Conservation (phyloP, 2,797 vertebrate species). For the Dendrocincla fuliginosa region DNA sequence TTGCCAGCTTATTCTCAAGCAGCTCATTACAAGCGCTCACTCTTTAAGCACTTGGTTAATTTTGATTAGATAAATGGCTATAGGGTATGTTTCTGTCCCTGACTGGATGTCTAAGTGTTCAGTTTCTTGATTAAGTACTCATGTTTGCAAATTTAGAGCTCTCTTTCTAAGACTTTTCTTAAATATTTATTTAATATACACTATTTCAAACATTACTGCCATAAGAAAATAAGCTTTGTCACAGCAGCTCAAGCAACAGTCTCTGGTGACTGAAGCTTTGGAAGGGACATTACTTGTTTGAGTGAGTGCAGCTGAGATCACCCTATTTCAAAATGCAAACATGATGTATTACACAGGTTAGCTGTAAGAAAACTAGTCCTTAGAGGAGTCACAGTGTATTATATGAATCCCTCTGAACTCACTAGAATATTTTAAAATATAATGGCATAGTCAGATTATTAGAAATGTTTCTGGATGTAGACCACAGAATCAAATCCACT, state of each 20-base stretch:
- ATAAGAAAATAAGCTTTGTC: conserved; percentile 35
- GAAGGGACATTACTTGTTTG: background rate
- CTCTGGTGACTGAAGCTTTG: background rate
- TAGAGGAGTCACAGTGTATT: background rate
- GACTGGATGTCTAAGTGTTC: background rate
- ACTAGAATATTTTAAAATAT: background rate
- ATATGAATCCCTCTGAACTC: background rate
- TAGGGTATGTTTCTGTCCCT: background rate
- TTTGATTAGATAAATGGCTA: conserved; percentile 63
- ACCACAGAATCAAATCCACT: background rate
- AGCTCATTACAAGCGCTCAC: conserved; percentile 23
- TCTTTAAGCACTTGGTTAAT: conserved; percentile 54
- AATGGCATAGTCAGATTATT: background rate
- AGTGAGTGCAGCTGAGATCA: background rate
- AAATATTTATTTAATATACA: conserved; percentile 37
- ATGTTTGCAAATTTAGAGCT: conserved; percentile 35
- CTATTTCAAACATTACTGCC: background rate
- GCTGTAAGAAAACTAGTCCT: background rate
- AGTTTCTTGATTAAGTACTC: conserved; percentile 36
- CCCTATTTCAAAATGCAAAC: background rate
- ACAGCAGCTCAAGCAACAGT: background rate
- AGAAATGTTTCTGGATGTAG: background rate
- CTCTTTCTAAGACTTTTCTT: background rate
- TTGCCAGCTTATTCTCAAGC: conserved; percentile 43
- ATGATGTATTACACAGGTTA: background rate